Evolutionary conservation across 2,113 vertebrate genomes (phyloP), one percentile per base, ranked within the genome.

Genomic region (Bettongia penicillata): DNA sequence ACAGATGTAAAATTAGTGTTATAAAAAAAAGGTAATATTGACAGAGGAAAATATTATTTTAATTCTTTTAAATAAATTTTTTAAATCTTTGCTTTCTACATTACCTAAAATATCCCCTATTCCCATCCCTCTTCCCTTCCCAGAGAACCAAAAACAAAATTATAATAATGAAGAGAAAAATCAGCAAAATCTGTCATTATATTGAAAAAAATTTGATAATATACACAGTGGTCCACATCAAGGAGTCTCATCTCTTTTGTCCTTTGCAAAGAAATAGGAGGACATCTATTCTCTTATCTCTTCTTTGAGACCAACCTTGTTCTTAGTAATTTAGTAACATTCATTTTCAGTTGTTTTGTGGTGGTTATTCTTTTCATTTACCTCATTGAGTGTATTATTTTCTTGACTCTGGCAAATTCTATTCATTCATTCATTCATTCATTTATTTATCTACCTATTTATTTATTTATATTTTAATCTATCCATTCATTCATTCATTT

Each of bases 1-100:
- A 84, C n/a, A 84, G 7, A 7, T 0, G 9, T 84, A 84, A 84
- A 84, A 89, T n/a, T 90, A 43, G 19, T 96, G 24, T 93, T 93
- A 8, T 53, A 11, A 12, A 26, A 43, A 43, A 43, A 84, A 43
- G 16, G n/a, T 43, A 84, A 23, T 84, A 22, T 84, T 84, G 37
- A 25, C 2, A 43, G 47, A 89, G 84, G 25, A 9, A 37, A 92
- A 68, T 37, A 16, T 90, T 89, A 92, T 68, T 84, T 77, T 84
- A 93, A 90, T 93, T 93, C 93, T 96, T 53, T 95, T 9, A 94
- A 94, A 51, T 43, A 84, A 84, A 84, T 84, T 5, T 43, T 84
- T 84, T 2, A 23, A 16, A 16, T 84, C 37, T 84, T 84, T 84
- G 3, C 10, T 68, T 84, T 84, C 19, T 23, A 23, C 7, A 84